A percentile compares a stretch with the other conserved stretches of the same genome.
phyloP scores from a whole-genome alignment of 1,140 invertebrate genomes.

The Papilio polyxenes region DNA sequence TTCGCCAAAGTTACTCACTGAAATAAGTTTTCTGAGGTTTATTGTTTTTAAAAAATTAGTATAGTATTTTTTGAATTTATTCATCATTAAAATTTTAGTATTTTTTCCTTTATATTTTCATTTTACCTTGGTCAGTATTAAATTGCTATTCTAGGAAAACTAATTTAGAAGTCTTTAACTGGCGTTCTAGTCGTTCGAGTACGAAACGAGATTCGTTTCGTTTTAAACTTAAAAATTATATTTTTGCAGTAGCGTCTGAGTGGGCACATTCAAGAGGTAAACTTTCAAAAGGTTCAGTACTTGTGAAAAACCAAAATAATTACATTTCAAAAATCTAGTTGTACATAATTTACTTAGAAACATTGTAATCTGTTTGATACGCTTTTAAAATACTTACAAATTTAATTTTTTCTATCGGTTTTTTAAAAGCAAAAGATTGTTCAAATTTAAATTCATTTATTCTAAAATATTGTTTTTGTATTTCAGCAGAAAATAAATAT shows the following conservation, averaged over 20 bases:
- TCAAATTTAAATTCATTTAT: background rate
- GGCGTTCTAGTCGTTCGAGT: background rate
- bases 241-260: conserved; percentile 20
- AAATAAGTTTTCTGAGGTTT: too few relatives aligned
- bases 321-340: conserved; percentile 12
- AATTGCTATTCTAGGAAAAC: background rate
- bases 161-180: background rate
- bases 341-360: background rate
- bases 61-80: too few relatives aligned
- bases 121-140: background rate
- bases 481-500: background rate
- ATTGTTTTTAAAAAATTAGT: too few relatives aligned
- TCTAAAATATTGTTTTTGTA: background rate
- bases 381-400: background rate
- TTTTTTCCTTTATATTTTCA: background rate
- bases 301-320: conserved; percentile 1
- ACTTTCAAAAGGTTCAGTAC: conserved; percentile 1
- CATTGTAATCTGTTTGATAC: background rate
- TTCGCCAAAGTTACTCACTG: too few relatives aligned
- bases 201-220: conserved; percentile 6
- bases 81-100: background rate
- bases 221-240: conserved; percentile 4
- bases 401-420: background rate
- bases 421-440: background rate
- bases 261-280: conserved; percentile 7